Base-by-base conservation (phyloP, 2,888 invertebrate species). In the Ommatoiulus sabulosus region DNA sequence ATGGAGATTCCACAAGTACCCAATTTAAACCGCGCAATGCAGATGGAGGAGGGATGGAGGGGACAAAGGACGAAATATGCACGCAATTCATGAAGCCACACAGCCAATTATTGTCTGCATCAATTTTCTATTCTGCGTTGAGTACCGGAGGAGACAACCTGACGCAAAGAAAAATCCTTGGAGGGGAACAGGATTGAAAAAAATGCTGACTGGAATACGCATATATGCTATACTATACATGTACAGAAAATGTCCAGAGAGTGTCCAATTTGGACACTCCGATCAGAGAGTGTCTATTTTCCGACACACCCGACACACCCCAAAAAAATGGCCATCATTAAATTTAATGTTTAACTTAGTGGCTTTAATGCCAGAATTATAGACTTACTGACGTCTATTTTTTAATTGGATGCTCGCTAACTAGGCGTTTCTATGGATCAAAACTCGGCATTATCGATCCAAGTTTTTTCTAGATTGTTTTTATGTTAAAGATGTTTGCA, bases 1-100 rank as follows among this genome's bases (percentile, higher is more conserved):
- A 72, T 72, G 72, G 72, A 72, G 72, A 72, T 72, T 72, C 24
- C 72, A 72, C 72, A 72, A 72, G 72, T 72, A 72, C 72, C 24
- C 72, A 72, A 72, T 72, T 72, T 72, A 72, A 72, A 72, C 72
- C 72, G 24, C 72, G 72, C 24, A 24, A 6, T 72, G 20, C 24
- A 72, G 72, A 8, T 24, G 24, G 72, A 72, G 52, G 24, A 72
- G 72, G 63, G 63, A 20, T 20, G 63, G 20, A 63, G 63, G 7
- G n/a, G 7, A 72, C 8, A 72, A 72, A 72, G 72, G 72, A 72
- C 72, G 72, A 72, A 72, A 72, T 72, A 72, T 72, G 24, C 72
- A 72, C 17, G 24, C 72, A 72, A 72, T 72, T 72, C 72, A 24
- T 72, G 72, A 72, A 72, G 72, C 72, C 72, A 24, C 20, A 72